Conservation (phyloP, 2,113 vertebrate genomes). For the Synchiropus splendidus region DNA sequence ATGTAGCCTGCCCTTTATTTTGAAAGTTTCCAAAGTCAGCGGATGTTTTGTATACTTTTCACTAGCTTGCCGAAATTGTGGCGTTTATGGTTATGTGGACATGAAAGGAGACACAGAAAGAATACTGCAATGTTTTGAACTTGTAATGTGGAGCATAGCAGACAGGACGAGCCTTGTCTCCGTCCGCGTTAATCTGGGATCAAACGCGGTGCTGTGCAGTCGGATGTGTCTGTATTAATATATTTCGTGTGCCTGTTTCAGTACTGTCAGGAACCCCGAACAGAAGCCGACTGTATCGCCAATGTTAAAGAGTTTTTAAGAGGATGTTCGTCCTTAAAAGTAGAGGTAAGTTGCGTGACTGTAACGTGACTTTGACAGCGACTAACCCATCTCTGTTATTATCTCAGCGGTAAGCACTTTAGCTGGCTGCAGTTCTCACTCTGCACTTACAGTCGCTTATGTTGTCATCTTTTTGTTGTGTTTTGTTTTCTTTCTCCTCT, state of each 20-base stretch:
- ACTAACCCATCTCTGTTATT: background rate
- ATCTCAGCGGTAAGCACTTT: constrained; percentile 2
- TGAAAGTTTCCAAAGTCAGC: constrained; percentile 28
- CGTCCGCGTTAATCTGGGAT: too few relatives aligned
- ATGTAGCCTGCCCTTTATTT: too few relatives aligned
- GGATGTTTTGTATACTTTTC: constrained; percentile 26
- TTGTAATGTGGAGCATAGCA: too few relatives aligned
- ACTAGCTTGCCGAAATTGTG: constrained; percentile 11
- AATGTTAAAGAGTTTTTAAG: constrained; percentile 89
- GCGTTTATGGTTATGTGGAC: constrained; percentile 28
- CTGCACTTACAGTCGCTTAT: constrained; percentile 12
- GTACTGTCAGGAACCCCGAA: constrained; percentile 83
- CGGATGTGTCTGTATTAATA: constrained; percentile 26
- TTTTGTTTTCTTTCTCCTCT: constrained; percentile 13
- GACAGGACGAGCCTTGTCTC: too few relatives aligned
- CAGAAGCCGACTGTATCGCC: constrained; percentile 77
- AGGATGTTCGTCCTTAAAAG: constrained; percentile 77
- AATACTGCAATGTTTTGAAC: constrained; percentile 23
- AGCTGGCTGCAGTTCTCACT: constrained; percentile 1
- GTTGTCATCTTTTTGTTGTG: constrained; percentile 31
- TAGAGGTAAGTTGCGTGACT: constrained; percentile 77
- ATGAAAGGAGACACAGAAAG: constrained; percentile 34
- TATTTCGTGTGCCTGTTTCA: constrained; percentile 47
- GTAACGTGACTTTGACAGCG: too few relatives aligned
- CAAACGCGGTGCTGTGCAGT: too few relatives aligned